Evolutionary conservation across 2,888 invertebrate genomes (phyloP), one percentile per base, ranked within the genome.

Genomic region (Chrysotoxum bicinctum): DNA sequence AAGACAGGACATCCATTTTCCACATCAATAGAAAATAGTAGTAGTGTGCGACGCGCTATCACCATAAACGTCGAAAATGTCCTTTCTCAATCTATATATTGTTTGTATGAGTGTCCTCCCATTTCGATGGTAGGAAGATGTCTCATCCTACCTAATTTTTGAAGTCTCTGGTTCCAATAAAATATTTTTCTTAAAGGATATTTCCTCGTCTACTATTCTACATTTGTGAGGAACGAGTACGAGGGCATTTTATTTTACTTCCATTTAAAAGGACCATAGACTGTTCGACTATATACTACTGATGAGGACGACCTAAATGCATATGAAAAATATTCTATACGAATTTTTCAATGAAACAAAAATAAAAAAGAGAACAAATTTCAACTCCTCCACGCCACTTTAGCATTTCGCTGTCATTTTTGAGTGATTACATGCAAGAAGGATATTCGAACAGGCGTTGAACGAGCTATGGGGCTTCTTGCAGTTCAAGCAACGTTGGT

Each of bases 1-100:
- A 68, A 80, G 84, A 80, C 75, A 80, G 84, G 80, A 80, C 72
- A 84, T 84, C 80, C 62, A 84, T 84, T 84, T 80, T 80, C 62
- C 75, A 60, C 80, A 80, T 84, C 84, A 84, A 80, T 80, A 76
- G 84, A 76, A 80, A 76, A 68, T 50, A 50, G 16, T 58, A 84
- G 75, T 58, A 82, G 23, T 52, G 45, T 64, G 30, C 37, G 56
- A 72, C 58, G 58, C 77, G 60, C 77, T 66, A 80, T 80, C 58
- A 54, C 84, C 75, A 75, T 84, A 80, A 84, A 72, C 75, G 75
- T 66, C 21, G 30, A 12, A 30, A 30, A 40, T 43, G 32, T 54
- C 23, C 62, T 37, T 50, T 52, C 21, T 69, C 43, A 10, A 26
- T 21, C 12, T 54, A 48, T 21, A 48, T 23, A 23, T 14, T 23